phyloP scores from a whole-genome alignment of 2,888 invertebrate species.

The Eupithecia dodoneata region DNA sequence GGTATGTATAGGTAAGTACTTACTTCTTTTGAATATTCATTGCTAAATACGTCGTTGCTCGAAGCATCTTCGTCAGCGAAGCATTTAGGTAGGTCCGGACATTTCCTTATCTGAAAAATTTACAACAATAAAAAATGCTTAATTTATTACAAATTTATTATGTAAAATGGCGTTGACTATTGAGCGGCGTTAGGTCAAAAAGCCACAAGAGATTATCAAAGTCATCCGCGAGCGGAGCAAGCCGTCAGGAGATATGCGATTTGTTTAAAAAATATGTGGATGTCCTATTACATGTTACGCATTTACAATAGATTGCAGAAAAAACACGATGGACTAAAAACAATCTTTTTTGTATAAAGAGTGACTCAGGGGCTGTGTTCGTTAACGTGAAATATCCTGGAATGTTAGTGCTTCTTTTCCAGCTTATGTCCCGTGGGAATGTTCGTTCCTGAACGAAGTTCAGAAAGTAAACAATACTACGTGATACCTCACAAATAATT shows the following conservation, averaged over 20 bases:
- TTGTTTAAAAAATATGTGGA: not conserved
- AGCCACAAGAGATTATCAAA: not conserved
- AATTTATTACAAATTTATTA: not conserved
- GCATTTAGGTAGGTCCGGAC: slow-evolving; percentile 63
- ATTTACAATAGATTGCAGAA: too few species aligned
- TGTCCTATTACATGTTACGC: too few species aligned
- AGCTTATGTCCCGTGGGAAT: too few species aligned
- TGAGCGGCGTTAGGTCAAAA: not conserved
- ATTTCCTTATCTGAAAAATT: slow-evolving; percentile 66
- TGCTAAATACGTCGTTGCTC: slow-evolving; percentile 49
- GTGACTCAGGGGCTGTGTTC: too few species aligned
- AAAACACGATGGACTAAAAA: too few species aligned
- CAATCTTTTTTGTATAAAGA: too few species aligned
- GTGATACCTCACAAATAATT: too few species aligned
- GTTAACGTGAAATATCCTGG: too few species aligned
- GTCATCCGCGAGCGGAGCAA: not conserved
- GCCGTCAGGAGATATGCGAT: not conserved
- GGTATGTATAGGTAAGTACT: not conserved
- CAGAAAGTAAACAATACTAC: too few species aligned
- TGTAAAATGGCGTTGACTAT: not conserved
- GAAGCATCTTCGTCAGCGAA: slow-evolving; percentile 32
- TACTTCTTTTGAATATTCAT: slow-evolving; percentile 48
- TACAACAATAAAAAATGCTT: not conserved
- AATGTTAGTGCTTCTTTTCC: too few species aligned
- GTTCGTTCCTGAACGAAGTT: too few species aligned